Base-by-base conservation (phyloP, 2,113 vertebrate species). In the Ictalurus punctatus region DNA sequence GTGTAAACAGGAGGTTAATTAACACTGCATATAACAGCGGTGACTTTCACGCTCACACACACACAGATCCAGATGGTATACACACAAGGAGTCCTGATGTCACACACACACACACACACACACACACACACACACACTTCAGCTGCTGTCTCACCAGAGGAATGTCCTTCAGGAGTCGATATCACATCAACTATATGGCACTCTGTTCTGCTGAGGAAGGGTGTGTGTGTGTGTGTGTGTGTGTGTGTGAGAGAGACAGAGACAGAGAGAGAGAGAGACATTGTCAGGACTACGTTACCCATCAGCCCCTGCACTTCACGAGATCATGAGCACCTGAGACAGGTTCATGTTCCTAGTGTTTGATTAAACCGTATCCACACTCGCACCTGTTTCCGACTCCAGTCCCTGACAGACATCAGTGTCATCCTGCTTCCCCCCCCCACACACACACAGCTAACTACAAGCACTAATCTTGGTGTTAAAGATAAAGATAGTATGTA, bases 21-120 rank as follows among this genome's bases (percentile, higher is more conserved):
- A 94, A 95, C 94, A 95, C 93, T 90, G 92, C 91, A 89, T 90
- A 90, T 92, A 94, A 94, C 93, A 89, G 90, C 94, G 92, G 94
- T 95, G 94, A 96, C 95, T 95, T 96, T 96, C 95, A 95, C 93
- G 94, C 94, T 94, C 93, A 91, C 92, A 91, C 93, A 92, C 89
- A 82, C 78, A 80, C 88, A 48, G 91, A 86, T 89, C 85, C 90
- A 92, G 93, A 92, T 89, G 85, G 86, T 88, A 88, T 88, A 90
- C 89, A 90, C 92, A 91, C 91, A 44, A 86, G 92, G 91, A 90
- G 93, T 91, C 90, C 87, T 83, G 88, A 93, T 94, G 94, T 30
- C 78, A 92, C 74, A 48, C 37, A 27, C 40, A 79, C 44, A n/a
- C n/a, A n/a, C n/a, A n/a, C n/a, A n/a, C n/a, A n/a, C n/a, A n/a